phyloP scores from a whole-genome alignment of 2,113 vertebrate species.

The Rhinopomastus cyanomelas region DNA sequence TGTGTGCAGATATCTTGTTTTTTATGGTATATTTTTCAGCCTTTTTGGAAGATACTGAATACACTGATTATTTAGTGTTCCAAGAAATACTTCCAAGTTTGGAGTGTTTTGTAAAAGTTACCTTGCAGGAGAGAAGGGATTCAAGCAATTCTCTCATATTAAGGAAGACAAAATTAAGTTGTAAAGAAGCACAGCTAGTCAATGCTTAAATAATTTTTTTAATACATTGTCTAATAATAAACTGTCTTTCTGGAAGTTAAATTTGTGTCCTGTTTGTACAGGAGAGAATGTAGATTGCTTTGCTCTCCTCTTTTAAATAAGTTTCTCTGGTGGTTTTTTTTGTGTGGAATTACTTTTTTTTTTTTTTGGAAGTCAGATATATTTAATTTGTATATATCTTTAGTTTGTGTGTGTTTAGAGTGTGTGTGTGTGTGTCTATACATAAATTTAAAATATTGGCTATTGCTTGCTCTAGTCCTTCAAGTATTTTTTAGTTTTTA shows the following conservation, averaged over 20 bases:
- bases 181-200: neutral
- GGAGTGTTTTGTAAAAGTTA: neutral
- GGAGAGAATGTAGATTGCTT: neutral
- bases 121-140: neutral
- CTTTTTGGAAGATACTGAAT: neutral
- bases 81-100: neutral
- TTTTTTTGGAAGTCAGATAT: neutral
- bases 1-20: neutral
- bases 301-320: neutral
- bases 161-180: neutral
- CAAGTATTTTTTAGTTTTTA: neutral
- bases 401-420: neutral
- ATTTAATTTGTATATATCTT: neutral
- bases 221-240: neutral
- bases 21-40: neutral
- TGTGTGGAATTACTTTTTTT: neutral
- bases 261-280: neutral
- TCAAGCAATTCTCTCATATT: neutral
- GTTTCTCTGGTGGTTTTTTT: accelerated
- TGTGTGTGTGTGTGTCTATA: neutral
- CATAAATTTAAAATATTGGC: neutral
- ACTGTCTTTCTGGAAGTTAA: neutral
- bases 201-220: neutral
- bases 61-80: neutral
- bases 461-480: neutral